Evolutionary conservation across 2,797 vertebrate species (phyloP), one percentile per base, ranked within the genome.

Genomic region (Cynodonichthys magdalenae): DNA sequence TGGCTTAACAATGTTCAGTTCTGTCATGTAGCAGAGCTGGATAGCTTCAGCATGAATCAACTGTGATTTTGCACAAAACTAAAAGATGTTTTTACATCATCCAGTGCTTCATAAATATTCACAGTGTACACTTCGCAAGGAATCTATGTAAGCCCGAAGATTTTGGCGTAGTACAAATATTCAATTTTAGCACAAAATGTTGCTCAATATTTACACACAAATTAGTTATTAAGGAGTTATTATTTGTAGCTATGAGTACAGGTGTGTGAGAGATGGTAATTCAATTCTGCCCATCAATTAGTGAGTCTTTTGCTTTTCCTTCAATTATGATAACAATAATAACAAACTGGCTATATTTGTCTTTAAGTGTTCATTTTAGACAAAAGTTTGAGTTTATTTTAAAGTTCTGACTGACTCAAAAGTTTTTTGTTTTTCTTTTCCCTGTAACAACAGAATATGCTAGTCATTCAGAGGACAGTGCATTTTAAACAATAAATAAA

Each of bases 71-170:
- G 60, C 28, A 47, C 36, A 1, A 57, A 17, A 60, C 54, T 60
- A 14, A 49, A 6, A 59, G 56, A 45, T 49, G 50, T 52, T 49
- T 39, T 66, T 64, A 39, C 31, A n/a, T 9, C 19, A 34, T 56
- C 51, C 15, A 46, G 29, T 50, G 9, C 6, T 48, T 75, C 54
- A 77, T 74, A 71, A 63, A 75, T 69, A 64, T 70, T 61, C 53
- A 57, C 59, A 59, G 74, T 24, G 42, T 75, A 69, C 83, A 84
- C 50, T 75, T 49, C 39, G 77, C 31, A 34, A 59, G 60, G 51
- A 34, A 67, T 70, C 77, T 75, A 79, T 58, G 49, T 36, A 56
- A 58, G 56, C 45, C 59, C 15, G 48, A 53, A 52, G 70, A 71
- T 64, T 48, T 20, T 65, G 6, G 24, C 1, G 34, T 58, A 50